Evolutionary conservation across 2,888 invertebrate species (phyloP).

Genomic region (Blastobasis adustella): DNA sequence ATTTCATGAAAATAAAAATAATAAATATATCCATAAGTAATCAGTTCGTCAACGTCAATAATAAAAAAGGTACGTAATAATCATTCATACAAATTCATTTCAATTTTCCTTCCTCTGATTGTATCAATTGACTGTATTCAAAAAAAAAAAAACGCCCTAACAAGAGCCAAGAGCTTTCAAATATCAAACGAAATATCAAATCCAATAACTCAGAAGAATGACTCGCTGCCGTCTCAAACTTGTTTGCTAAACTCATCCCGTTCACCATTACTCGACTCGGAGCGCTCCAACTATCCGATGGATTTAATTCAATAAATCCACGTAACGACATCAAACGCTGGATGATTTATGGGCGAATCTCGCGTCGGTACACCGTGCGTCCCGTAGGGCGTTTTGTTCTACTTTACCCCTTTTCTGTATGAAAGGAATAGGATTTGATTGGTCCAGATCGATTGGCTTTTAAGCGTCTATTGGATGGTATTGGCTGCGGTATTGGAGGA

Average conservation of each 20-base stretch:
- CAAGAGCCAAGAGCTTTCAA: no score
- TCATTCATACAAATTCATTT: no score
- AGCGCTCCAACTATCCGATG: constrained; percentile 8
- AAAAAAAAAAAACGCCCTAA: no score
- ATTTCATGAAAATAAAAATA: no score
- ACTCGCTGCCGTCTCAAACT: not conserved
- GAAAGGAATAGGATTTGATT: not conserved
- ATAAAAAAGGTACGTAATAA: no score
- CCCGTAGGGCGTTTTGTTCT: no score
- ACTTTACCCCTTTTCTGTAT: no score
- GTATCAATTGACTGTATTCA: no score
- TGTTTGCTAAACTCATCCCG: not conserved
- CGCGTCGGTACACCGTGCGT: not conserved
- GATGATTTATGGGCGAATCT: constrained; percentile 6
- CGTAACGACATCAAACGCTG: constrained; percentile 16
- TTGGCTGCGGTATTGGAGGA: not conserved
- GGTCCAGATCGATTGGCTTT: not conserved
- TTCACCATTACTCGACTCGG: constrained; percentile 3
- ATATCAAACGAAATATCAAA: no score
- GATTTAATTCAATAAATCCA: constrained; percentile 23
- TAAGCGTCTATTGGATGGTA: not conserved
- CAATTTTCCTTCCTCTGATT: no score
- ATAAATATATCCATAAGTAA: no score
- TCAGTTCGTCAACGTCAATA: no score
- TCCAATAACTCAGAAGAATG: not conserved